phyloP scores from a whole-genome alignment of 2,113 vertebrate species.

The Sus scrofa region DNA sequence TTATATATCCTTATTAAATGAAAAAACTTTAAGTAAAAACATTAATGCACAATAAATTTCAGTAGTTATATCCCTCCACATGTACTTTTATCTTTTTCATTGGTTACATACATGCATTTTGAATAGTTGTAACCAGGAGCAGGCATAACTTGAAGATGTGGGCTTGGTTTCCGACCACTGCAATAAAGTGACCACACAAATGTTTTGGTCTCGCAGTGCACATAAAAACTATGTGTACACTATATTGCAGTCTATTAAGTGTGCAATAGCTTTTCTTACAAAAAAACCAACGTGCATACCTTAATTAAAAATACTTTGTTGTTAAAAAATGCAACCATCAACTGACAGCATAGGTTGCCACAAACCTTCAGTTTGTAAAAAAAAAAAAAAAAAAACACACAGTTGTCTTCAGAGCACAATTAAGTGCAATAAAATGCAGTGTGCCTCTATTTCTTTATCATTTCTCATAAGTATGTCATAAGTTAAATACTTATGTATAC shows the following conservation, averaged over 20 bases:
- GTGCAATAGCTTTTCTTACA: neutral
- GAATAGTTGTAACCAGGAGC: neutral
- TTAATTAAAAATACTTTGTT: neutral
- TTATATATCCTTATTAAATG: neutral
- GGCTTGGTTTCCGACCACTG: neutral
- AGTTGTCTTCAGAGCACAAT: neutral
- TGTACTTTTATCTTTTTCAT: neutral
- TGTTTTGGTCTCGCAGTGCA: neutral
- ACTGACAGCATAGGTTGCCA: neutral
- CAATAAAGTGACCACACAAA: neutral
- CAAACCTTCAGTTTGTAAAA: neutral
- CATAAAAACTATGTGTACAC: neutral
- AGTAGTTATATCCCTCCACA: neutral
- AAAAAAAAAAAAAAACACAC: too few species aligned
- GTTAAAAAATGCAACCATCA: neutral
- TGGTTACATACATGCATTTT: neutral
- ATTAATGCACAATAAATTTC: constrained; percentile 1
- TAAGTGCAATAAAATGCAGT: neutral
- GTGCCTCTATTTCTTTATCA: neutral
- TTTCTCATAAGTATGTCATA: constrained; percentile 4
- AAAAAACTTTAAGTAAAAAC: constrained; percentile 24
- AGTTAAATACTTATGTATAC: too few species aligned
- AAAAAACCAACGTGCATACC: too few species aligned
- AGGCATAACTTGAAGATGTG: neutral
- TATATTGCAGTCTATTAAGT: neutral